phyloP scores from a whole-genome alignment of 2,113 vertebrate species.

The Myotis yumanensis region DNA sequence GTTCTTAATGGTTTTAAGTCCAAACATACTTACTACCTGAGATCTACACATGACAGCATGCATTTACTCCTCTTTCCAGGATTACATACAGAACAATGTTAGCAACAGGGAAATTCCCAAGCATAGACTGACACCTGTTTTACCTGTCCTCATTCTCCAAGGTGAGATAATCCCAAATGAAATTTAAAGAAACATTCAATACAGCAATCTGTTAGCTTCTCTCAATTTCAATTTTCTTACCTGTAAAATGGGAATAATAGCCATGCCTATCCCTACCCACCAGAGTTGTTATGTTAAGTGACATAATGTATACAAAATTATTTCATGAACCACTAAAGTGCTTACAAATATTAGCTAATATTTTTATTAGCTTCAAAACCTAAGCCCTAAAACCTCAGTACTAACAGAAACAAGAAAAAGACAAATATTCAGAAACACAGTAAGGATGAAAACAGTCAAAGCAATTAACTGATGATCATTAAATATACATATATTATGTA shows the following conservation, averaged over 20 bases:
- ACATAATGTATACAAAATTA: background rate
- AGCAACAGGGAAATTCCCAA: background rate
- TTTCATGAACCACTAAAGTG: background rate
- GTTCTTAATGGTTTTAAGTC: background rate
- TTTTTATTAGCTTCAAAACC: constrained; percentile 38
- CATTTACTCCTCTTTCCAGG: background rate
- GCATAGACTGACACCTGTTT: background rate
- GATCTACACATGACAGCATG: background rate
- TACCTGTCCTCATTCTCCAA: background rate
- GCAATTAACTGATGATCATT: background rate
- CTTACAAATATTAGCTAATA: background rate
- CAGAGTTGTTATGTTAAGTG: background rate
- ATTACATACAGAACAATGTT: background rate
- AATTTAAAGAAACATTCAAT: background rate
- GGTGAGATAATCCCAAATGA: background rate
- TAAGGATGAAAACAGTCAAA: background rate
- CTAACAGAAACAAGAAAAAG: background rate
- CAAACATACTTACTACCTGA: background rate
- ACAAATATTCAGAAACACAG: background rate
- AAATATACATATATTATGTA: background rate
- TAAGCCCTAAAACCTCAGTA: constrained; percentile 5
- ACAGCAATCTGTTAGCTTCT: background rate
- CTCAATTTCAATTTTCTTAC: background rate
- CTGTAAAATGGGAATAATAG: background rate
- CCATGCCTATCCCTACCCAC: background rate